Evolutionary conservation across 1,140 invertebrate genomes (phyloP), one percentile per base, ranked within the genome.

Genomic region (Rhagoletis zephyria): DNA sequence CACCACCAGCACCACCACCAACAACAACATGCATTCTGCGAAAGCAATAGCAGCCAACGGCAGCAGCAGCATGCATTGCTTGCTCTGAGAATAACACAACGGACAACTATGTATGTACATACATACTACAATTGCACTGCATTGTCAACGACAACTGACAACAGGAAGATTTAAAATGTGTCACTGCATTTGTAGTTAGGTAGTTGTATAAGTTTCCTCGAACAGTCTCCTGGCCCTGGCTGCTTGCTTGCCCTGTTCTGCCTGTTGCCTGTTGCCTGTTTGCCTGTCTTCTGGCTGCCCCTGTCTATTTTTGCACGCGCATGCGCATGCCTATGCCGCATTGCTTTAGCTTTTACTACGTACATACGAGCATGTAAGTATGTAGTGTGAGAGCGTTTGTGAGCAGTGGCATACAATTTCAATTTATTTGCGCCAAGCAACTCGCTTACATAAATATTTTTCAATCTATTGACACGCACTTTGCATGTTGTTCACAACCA

Each of bases 81-180:
- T 16, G n/a, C 74, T 9, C 42, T n/a, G 56, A 51, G 48, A 81
- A 81, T 19, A 63, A 63, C 48, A 81, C 16, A 56, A 9, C n/a
- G 64, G 3, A 7, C 30, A 67, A 16, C 64, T 81, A 81, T 10
- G 16, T 81, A 81, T 10, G 16, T 81, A 81, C 30, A 30, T 30
- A 30, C 30, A 30, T 30, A 30, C 30, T 30, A 30, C 74, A 81
- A 81, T 81, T 81, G 74, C n/a, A n/a, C 74, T 42, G 74, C 74
- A 81, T 81, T 81, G 74, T 81, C 74, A 56, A 19, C 74, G 74
- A 81, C 74, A 81, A 48, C 74, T 81, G 74, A 81, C 74, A 81
- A 81, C 74, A 81, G 74, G 48, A 81, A 81, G 74, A 81, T 81
- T 81, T 81, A 81, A 81, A 81, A 81, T 81, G 74, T 81, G 74